Evolutionary conservation across 1,140 invertebrate species (phyloP), one percentile per base, ranked within the genome.

Genomic region (Drosophila navojoa): DNA sequence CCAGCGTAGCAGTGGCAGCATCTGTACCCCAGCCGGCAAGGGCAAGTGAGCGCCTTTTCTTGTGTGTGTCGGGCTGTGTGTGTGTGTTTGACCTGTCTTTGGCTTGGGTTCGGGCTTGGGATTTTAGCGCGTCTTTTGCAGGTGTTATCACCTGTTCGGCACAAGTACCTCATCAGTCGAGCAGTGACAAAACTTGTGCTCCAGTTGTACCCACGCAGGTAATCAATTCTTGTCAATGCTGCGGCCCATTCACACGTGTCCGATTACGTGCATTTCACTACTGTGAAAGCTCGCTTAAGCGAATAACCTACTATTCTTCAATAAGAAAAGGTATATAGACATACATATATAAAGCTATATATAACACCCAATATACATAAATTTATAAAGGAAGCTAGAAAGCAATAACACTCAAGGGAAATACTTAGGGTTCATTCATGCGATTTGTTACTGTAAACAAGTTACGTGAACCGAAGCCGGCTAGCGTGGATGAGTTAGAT

Each of bases 1-100:
- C 82, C 82, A 87, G 73, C 84, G 75, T 74, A 87, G 82, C 82
- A 22, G 19, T 3, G 64, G 52, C 64, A 73, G 50, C 71, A 69
- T 75, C 73, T 81, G 82, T 62, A 87, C 86, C 63, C 52, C 47
- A 64, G 61, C 81, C 81, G 81, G 81, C 81, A 69, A 72, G 55
- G 22, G 44, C 67, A 70, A 75, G 81, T 87, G 72, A 72, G 82
- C 81, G 81, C 81, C 79, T 79, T 86, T 86, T 77, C 79, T 86
- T 71, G 32, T 50, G 19, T 47, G 16, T 47, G 15, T 5, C 2
- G 3, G 10, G 2, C 7, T 22, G 44, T 49, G 47, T 22, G 47
- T 22, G 22, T 49, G 10, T 53, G n/a, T 32, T 29, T 87, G 76
- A 87, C 82, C 82, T 81, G 82, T 81, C 62, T 81, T 76, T 78